phyloP scores from a whole-genome alignment of 2,888 invertebrate species.

The Hedya salicella region DNA sequence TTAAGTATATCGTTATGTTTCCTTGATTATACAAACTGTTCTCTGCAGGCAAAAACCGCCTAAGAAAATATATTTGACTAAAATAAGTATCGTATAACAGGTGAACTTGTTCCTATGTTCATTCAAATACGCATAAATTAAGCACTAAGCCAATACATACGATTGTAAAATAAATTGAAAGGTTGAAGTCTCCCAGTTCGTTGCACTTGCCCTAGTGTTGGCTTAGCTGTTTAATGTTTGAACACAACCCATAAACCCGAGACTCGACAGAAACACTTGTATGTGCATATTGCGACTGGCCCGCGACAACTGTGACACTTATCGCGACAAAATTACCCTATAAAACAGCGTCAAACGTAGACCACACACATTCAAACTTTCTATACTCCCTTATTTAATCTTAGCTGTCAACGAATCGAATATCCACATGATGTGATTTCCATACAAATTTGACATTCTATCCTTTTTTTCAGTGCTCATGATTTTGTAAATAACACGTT shows the following conservation, averaged over 20 bases:
- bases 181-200: slow-evolving; percentile 55
- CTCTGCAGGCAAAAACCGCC: too few relatives aligned
- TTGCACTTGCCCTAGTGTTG: slow-evolving; percentile 64
- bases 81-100: neutral
- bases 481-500: too few relatives aligned
- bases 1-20: too few relatives aligned
- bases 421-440: too few relatives aligned
- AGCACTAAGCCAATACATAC: neutral
- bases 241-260: slow-evolving; percentile 67
- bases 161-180: slow-evolving; percentile 37
- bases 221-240: slow-evolving; percentile 69
- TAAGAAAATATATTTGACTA: too few relatives aligned
- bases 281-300: slow-evolving; percentile 53
- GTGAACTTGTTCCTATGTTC: neutral
- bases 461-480: too few relatives aligned
- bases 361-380: neutral
- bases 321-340: slow-evolving; percentile 25
- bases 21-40: too few relatives aligned
- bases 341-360: slow-evolving; percentile 10
- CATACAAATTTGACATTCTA: too few relatives aligned
- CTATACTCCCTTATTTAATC: slow-evolving; percentile 1
- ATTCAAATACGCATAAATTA: neutral
- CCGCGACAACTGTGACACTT: slow-evolving; percentile 33
- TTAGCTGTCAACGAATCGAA: too few relatives aligned
- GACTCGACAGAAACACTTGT: slow-evolving; percentile 61